Percentiles rank a stretch among this genome's conserved stretches.
Evolutionary conservation across 2,113 vertebrate genomes (phyloP).

Genomic region (Ammodytes dubius): DNA sequence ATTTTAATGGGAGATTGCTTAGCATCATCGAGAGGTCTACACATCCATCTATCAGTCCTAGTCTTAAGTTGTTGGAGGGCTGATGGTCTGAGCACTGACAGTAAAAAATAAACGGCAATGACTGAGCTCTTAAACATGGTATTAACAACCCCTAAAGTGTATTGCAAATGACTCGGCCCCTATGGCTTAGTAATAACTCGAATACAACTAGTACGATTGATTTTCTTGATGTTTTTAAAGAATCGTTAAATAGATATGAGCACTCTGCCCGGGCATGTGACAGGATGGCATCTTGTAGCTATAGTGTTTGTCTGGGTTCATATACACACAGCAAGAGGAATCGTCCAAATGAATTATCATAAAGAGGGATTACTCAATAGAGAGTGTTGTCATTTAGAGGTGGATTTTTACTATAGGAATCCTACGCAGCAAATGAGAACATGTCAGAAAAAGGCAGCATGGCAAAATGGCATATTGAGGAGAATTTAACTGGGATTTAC

Average conservation of each 20-base stretch:
- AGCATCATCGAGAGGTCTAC: constrained; percentile 11
- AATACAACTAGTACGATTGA: background rate
- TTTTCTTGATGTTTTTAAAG: background rate
- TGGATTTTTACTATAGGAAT: constrained; percentile 8
- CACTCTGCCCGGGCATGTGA: background rate
- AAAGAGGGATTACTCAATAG: constrained; percentile 35
- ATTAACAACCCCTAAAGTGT: constrained; percentile 3
- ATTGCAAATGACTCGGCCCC: background rate
- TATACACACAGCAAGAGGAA: background rate
- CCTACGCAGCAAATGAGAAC: background rate
- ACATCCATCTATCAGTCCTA: background rate
- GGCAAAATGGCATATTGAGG: constrained; percentile 29
- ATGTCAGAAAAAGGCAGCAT: constrained; percentile 4
- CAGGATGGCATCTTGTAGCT: background rate
- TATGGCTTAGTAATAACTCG: constrained; percentile 6
- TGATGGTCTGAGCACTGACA: constrained; percentile 28
- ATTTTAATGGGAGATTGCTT: constrained; percentile 46
- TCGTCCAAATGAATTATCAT: constrained; percentile 37
- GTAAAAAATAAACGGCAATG: constrained; percentile 29
- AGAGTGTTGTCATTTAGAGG: constrained; percentile 9
- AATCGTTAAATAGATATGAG: background rate
- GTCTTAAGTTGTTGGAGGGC: constrained; percentile 9
- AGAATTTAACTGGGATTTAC: constrained; percentile 37
- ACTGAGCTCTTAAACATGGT: constrained; percentile 7
- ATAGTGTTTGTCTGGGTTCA: constrained; percentile 3